Evolutionary conservation across 2,888 invertebrate genomes (phyloP).

Genomic region (Furcula furcula): DNA sequence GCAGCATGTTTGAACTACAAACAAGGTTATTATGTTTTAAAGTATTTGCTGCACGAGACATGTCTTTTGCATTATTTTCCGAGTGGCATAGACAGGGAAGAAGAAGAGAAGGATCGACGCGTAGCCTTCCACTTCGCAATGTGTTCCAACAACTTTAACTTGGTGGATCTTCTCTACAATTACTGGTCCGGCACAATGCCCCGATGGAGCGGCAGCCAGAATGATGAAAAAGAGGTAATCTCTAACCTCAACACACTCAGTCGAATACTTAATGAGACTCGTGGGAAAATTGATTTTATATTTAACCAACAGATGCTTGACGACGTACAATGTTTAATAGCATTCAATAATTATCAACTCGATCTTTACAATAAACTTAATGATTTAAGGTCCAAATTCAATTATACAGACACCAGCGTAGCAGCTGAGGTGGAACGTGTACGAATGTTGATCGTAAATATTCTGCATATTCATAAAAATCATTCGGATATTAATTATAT

Average conservation of each 20-base stretch:
- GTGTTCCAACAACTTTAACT: background rate
- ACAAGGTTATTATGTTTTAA: conserved; percentile 1
- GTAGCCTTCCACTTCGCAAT: conserved; percentile 11
- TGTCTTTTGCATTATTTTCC: conserved; percentile 12
- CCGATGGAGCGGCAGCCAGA: conserved; percentile 6
- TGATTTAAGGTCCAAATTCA: background rate
- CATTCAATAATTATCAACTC: conserved; percentile 10
- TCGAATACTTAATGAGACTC: background rate
- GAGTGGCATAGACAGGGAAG: background rate
- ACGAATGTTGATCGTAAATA: background rate
- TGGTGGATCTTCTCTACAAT: conserved; percentile 18
- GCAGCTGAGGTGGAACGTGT: background rate
- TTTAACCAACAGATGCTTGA: background rate
- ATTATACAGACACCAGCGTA: background rate
- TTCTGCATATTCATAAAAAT: conserved; percentile 7
- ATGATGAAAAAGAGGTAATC: background rate
- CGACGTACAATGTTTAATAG: conserved; percentile 3
- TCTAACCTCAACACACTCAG: conserved; percentile 4
- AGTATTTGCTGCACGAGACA: conserved; percentile 4
- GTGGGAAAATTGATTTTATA: background rate
- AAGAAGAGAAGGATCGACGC: conserved; percentile 3
- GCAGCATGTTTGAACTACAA: conserved; percentile 11
- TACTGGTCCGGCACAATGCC: conserved; percentile 15
- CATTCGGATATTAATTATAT: conserved; percentile 4
- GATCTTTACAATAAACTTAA: conserved; percentile 1